Evolutionary conservation across 2,113 vertebrate genomes (phyloP).

Genomic region (Pundamilia nyererei): DNA sequence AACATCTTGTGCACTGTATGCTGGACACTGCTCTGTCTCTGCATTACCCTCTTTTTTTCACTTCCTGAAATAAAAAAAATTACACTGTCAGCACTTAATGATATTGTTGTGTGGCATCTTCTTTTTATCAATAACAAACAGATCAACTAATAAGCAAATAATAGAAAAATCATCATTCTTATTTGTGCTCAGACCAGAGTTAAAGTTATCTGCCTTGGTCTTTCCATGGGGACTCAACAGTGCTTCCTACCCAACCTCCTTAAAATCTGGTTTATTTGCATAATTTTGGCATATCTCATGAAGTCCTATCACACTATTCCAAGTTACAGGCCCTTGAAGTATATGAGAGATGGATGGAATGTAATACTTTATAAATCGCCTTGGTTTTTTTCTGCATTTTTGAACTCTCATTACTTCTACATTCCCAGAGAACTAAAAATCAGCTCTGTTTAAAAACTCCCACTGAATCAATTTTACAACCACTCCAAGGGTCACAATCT

Average conservation of each 20-base stretch:
- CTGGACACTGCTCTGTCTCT: constrained; percentile 44
- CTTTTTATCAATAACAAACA: background rate
- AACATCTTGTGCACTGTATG: constrained; percentile 50
- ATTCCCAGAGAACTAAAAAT: background rate
- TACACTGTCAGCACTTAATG: constrained; percentile 7
- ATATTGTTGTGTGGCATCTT: background rate
- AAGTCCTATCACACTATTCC: background rate
- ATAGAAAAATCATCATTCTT: background rate
- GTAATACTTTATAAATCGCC: background rate
- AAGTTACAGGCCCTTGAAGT: background rate
- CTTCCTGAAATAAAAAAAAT: constrained; percentile 32
- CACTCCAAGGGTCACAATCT: background rate
- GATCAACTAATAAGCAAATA: background rate
- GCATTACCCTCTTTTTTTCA: constrained; percentile 53
- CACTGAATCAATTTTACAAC: background rate
- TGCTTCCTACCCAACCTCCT: background rate
- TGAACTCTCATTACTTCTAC: background rate
- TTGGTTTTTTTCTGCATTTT: background rate
- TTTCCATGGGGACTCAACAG: background rate
- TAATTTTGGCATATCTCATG: background rate
- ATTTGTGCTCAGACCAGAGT: background rate
- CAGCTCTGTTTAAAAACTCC: background rate
- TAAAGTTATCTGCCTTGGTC: background rate
- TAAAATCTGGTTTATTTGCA: background rate
- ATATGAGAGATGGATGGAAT: background rate